Conservation (phyloP, 2,888 invertebrate genomes). For the Herminia tarsipennalis region DNA sequence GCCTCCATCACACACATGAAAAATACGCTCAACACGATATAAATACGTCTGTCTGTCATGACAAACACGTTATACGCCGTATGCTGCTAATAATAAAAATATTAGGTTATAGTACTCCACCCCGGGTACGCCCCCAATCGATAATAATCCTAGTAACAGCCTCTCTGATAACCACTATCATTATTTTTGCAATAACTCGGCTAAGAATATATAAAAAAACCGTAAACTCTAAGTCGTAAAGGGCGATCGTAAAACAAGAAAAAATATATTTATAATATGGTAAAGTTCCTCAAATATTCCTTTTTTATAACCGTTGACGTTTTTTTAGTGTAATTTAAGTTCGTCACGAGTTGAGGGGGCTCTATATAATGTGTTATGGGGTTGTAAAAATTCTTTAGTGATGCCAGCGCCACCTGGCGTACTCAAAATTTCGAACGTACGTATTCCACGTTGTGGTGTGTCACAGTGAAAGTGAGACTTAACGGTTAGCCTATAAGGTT, state of each 20-base stretch:
- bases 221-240: constrained; percentile 52
- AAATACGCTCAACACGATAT: constrained; percentile 7
- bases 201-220: constrained; percentile 56
- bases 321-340: constrained; percentile 27
- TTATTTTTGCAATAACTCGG: constrained; percentile 39
- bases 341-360: constrained; percentile 1
- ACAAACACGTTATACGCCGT: constrained; percentile 28
- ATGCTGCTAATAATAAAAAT: constrained; percentile 38
- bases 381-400: constrained; percentile 12
- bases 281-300: constrained; percentile 36
- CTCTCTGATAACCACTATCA: constrained; percentile 47
- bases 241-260: constrained; percentile 8
- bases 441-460: background rate
- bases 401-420: constrained; percentile 28
- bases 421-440: background rate
- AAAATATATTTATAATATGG: constrained; percentile 43
- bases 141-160: constrained; percentile 33
- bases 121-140: constrained; percentile 32
- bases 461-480: background rate
- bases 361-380: constrained; percentile 17
- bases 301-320: constrained; percentile 33
- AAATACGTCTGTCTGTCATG: constrained; percentile 14
- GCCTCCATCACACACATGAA: constrained; percentile 9
- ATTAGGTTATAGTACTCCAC: constrained; percentile 22
- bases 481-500: background rate